These are phyloP conservation scores for Brachyopa scutellaris DNA, from an alignment of 2,888 invertebrate genomes.

Conservation along the genomic window DNA sequence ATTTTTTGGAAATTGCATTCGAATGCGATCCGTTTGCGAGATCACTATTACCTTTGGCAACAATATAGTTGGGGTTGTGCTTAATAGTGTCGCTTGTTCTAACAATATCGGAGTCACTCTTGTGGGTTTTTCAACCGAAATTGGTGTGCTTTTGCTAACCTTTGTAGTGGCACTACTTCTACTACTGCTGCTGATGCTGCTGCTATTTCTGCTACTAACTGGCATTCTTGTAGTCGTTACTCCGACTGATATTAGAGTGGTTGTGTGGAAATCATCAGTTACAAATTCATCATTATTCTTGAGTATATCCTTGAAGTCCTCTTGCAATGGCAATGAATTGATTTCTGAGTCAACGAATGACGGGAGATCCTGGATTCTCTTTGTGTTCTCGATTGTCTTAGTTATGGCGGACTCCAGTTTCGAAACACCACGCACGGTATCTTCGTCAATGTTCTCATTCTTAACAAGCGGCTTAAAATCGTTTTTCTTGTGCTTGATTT, in stretches of 20 bases:
- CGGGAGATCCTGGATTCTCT: conserved; percentile 80
- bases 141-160: conserved; percentile 50
- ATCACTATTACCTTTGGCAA: conserved; percentile 73
- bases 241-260: conserved; percentile 46
- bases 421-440: conserved; percentile 80
- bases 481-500: conserved; percentile 74
- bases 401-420: conserved; percentile 81
- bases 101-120: conserved; percentile 65
- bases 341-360: conserved; percentile 70
- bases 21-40: conserved; percentile 67
- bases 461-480: conserved; percentile 68
- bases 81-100: conserved; percentile 72
- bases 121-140: conserved; percentile 66
- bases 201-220: conserved; percentile 48
- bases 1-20: conserved; percentile 65
- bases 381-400: conserved; percentile 82
- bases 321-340: conserved; percentile 61
- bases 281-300: conserved; percentile 66
- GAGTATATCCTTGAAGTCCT: conserved; percentile 58
- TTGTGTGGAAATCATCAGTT: conserved; percentile 59
- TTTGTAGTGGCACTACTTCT: conserved; percentile 55
- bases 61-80: conserved; percentile 69
- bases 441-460: conserved; percentile 76
- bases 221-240: conserved; percentile 55
- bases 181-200: conserved; percentile 55